Conservation (phyloP, 2,888 invertebrate genomes). For the Lamproptera curius region DNA sequence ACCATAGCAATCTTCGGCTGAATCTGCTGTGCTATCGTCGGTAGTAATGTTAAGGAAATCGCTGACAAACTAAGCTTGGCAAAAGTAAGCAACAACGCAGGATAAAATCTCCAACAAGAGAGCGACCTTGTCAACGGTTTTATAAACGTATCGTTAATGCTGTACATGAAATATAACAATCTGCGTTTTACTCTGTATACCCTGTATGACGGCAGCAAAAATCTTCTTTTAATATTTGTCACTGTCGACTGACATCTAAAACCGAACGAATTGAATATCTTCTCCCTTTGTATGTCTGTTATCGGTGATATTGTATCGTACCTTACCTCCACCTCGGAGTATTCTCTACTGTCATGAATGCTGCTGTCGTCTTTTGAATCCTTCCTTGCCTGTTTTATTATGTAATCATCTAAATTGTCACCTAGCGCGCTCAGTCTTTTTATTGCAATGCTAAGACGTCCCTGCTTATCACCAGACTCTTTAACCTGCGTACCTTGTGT, state of each 20-base stretch:
- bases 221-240: conserved; percentile 52
- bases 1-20: conserved; percentile 53
- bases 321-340: conserved; percentile 59
- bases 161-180: conserved; percentile 51
- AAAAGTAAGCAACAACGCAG: conserved; percentile 57
- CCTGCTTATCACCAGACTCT: conserved; percentile 43
- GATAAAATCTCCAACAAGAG: conserved; percentile 68
- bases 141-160: conserved; percentile 62
- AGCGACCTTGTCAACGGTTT: conserved; percentile 66
- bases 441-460: conserved; percentile 61
- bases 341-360: conserved; percentile 44
- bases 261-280: conserved; percentile 63
- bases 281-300: conserved; percentile 65
- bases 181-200: conserved; percentile 59
- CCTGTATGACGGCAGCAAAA: conserved; percentile 67
- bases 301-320: conserved; percentile 64
- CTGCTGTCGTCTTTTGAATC: conserved; percentile 51
- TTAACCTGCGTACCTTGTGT: conserved; percentile 37
- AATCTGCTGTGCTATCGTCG: conserved; percentile 57
- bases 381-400: conserved; percentile 59
- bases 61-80: conserved; percentile 55
- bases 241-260: conserved; percentile 64
- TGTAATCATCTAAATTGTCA: conserved; percentile 70
- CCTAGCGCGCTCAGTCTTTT: conserved; percentile 74
- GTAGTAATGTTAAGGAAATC: conserved; percentile 52